Percentiles rank a stretch among this genome's conserved stretches.
Conservation (phyloP, 2,113 vertebrate genomes). For the Platysteira castanea region DNA sequence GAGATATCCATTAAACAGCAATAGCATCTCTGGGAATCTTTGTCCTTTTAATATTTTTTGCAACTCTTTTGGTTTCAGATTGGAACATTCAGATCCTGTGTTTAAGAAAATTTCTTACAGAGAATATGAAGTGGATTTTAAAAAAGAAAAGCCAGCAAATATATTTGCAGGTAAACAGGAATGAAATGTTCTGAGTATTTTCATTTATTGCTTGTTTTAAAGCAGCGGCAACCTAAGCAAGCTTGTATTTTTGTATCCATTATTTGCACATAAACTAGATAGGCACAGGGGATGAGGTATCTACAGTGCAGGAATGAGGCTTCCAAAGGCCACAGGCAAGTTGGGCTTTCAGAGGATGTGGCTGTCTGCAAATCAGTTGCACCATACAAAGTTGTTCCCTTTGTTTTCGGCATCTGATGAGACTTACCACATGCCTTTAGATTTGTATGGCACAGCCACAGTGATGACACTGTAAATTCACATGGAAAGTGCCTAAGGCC, state of each 20-base stretch:
- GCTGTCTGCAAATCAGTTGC: background rate
- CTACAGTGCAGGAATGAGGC: background rate
- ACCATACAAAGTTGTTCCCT: background rate
- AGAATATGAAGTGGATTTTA: conserved; percentile 88
- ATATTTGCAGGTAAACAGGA: conserved; percentile 81
- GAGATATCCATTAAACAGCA: background rate
- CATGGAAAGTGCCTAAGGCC: background rate
- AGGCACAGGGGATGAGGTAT: background rate
- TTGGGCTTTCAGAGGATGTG: background rate
- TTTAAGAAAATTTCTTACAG: conserved; percentile 92
- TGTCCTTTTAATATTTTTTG: background rate
- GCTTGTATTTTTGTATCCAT: background rate
- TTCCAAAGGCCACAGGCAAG: background rate
- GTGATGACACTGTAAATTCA: background rate
- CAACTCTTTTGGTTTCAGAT: conserved; percentile 38
- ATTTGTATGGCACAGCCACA: background rate
- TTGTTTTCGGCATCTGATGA: background rate
- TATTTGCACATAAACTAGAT: background rate
- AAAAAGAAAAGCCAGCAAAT: conserved; percentile 76
- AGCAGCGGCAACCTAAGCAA: background rate
- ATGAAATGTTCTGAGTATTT: background rate
- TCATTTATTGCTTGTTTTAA: background rate
- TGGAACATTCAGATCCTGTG: conserved; percentile 46
- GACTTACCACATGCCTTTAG: background rate
- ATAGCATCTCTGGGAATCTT: background rate